Percentiles rank a stretch among this genome's conserved stretches.
phyloP scores from a whole-genome alignment of 2,888 invertebrate genomes.

The Sepioteuthis lessoniana region DNA sequence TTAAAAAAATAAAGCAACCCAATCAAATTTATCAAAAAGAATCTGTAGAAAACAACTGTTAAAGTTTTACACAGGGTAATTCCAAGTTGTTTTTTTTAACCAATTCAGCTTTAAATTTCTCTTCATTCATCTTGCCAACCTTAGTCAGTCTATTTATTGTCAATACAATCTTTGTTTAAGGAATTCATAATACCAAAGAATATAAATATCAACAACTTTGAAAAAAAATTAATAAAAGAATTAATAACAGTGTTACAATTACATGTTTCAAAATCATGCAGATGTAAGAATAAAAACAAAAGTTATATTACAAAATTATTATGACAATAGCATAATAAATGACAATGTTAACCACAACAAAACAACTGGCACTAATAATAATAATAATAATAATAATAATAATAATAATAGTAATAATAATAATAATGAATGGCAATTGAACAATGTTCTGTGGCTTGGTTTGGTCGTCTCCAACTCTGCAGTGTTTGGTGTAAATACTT shows the following conservation, averaged over 20 bases:
- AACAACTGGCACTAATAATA: background rate
- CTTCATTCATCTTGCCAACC: too few species aligned
- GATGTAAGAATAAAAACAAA: background rate
- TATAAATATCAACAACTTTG: background rate
- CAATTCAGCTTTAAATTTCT: too few species aligned
- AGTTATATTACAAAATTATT: background rate
- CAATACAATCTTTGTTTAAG: too few species aligned
- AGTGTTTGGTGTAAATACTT: constrained; percentile 33
- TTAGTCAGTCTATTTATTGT: too few species aligned
- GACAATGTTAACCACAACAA: constrained; percentile 18
- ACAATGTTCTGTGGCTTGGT: background rate
- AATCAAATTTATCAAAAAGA: too few species aligned
- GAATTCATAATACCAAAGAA: too few species aligned
- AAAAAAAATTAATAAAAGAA: background rate
- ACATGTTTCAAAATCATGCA: background rate
- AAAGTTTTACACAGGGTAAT: too few species aligned
- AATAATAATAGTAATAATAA: background rate
- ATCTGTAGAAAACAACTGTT: too few species aligned
- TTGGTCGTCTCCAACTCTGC: background rate
- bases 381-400: background rate
- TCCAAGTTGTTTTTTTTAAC: too few species aligned
- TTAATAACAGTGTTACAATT: background rate
- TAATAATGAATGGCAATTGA: background rate
- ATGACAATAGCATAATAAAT: background rate
- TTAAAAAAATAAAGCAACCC: too few species aligned